Evolutionary conservation across 1,140 invertebrate genomes (phyloP), one percentile per base, ranked within the genome.

Genomic region (Sycophaga agraensis): DNA sequence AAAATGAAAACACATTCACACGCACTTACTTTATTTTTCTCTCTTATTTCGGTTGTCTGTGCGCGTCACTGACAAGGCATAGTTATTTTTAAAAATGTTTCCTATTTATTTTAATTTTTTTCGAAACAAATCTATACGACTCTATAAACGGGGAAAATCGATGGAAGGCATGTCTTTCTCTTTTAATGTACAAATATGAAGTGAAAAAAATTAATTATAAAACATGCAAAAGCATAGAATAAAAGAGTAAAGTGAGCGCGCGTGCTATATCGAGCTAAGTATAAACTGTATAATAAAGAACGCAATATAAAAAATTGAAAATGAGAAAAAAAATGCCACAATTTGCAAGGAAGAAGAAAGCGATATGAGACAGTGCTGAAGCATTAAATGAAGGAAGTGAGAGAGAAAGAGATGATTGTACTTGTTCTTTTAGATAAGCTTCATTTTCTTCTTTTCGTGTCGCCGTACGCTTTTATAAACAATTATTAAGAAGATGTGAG

Each of bases 31-130:
- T 56, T 2, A 24, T 34, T 31, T 22, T 49, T 28, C 22, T 21
- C 24, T 22, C 21, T 34, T 37, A 39, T 14, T 43, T n/a, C 8
- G 39, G 24, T 28, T 43, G 17, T 50, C 48, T 59, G 49, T 54
- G 49, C 49, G 58, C 58, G 28, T 60, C 49, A 35, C 40, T 60
- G 58, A 59, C 58, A 59, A 50, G 49, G 49, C 49, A 60, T 60
- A n/a, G 6, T 49, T 58, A 37, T 58, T 50, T 50, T 49, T 58
- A 14, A 43, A 55, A 21, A 17, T 57, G 16, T 26, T 57, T 48
- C 12, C 26, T 40, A n/a, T 14, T 26, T 37, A 37, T 49, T 26
- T 19, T 26, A 40, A 8, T 48, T 12, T n/a, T n/a, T n/a, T 51
- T 21, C 8, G 16, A 3, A 59, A 51, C 14, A 50, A 60, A 53